Evolutionary conservation across 2,797 vertebrate species (phyloP).

Genomic region (Heliangelus exortis): DNA sequence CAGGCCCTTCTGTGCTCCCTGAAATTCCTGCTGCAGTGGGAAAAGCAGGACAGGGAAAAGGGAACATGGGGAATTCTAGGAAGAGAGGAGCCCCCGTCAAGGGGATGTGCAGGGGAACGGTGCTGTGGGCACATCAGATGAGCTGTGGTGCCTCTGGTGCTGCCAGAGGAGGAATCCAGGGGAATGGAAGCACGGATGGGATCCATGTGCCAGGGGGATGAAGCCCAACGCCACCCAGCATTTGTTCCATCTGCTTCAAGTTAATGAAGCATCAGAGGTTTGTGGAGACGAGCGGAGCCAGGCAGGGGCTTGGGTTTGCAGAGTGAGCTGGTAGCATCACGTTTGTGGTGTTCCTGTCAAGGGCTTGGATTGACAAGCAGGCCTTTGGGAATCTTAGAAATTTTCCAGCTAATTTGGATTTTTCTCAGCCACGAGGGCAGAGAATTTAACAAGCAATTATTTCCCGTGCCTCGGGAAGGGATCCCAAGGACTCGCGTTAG

Average conservation of each 20-base stretch:
- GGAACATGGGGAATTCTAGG: not conserved
- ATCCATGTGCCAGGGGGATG: not conserved
- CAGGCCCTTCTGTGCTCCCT: not conserved
- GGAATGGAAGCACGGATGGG: not conserved
- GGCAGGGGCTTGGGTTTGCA: not conserved
- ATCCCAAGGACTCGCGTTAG: fast-evolving
- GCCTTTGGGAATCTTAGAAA: not conserved
- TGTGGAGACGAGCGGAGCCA: not conserved
- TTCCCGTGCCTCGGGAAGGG: not conserved
- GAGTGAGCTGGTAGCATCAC: not conserved
- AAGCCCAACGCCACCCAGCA: not conserved
- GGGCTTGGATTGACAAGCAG: not conserved
- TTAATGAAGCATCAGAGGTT: not conserved
- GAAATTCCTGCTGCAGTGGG: not conserved
- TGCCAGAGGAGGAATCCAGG: not conserved
- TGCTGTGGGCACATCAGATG: fast-evolving
- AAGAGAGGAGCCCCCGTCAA: too few species aligned
- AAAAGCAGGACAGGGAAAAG: fast-evolving
- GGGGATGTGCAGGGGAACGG: not conserved
- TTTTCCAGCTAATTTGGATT: not conserved
- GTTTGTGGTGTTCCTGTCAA: not conserved
- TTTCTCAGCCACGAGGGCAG: not conserved
- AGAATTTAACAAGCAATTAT: not conserved
- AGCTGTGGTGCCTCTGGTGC: not conserved
- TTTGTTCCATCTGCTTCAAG: not conserved